Evolutionary conservation across 2,113 vertebrate species (phyloP).

Genomic region (Garra rufa): DNA sequence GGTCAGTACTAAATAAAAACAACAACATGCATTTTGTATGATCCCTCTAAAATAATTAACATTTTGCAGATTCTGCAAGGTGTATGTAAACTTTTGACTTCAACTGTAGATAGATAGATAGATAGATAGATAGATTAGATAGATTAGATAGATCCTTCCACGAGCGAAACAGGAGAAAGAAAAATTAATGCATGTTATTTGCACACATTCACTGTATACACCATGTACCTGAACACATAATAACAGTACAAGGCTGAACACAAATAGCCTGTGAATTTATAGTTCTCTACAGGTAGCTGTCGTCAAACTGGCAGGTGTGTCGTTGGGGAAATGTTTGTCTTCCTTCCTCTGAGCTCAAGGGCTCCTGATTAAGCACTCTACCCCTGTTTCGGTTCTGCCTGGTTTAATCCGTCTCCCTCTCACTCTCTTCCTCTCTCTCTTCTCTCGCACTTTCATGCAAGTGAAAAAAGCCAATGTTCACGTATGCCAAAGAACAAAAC

Average conservation of each 20-base stretch:
- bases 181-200: background rate
- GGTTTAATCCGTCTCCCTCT: background rate
- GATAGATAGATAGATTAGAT: background rate
- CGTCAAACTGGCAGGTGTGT: slow-evolving; percentile 2
- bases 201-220: background rate
- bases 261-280: background rate
- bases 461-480: background rate
- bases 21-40: too few relatives aligned
- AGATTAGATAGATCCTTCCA: background rate
- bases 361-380: slow-evolving; percentile 12
- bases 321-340: background rate
- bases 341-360: slow-evolving; percentile 26
- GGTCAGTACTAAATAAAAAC: too few relatives aligned
- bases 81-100: too few relatives aligned
- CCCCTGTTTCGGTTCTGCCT: slow-evolving; percentile 38
- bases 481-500: slow-evolving; percentile 11
- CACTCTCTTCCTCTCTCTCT: background rate
- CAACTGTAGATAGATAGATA: background rate
- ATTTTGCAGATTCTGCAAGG: too few relatives aligned
- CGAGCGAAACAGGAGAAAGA: background rate
- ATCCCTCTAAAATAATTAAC: too few relatives aligned
- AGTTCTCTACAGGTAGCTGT: background rate
- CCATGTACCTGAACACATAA: background rate
- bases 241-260: background rate
- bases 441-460: background rate